Evolutionary conservation across 2,888 invertebrate genomes (phyloP).

Genomic region (Ernsta delagoae): DNA sequence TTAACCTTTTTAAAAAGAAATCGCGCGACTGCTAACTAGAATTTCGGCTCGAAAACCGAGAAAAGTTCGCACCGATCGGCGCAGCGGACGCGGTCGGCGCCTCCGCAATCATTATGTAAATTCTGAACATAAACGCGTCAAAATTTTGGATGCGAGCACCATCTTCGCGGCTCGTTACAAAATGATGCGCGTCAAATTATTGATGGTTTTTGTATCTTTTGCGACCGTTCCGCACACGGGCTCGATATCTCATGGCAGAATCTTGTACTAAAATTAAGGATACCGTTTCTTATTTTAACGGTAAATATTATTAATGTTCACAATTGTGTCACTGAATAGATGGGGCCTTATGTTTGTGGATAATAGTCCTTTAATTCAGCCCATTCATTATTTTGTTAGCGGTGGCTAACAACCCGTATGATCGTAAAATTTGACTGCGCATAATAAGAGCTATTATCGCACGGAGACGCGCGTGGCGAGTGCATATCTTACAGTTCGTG

Average conservation of each 20-base stretch:
- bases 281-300: slow-evolving; percentile 39
- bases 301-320: slow-evolving; percentile 27
- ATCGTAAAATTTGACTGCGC: slow-evolving; percentile 83
- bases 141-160: slow-evolving; percentile 57
- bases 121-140: slow-evolving; percentile 62
- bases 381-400: slow-evolving; percentile 73
- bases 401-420: slow-evolving; percentile 74
- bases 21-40: slow-evolving; percentile 82
- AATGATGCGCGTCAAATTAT: slow-evolving; percentile 60
- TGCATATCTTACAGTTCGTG: slow-evolving; percentile 59
- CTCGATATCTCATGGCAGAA: slow-evolving; percentile 45
- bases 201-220: slow-evolving; percentile 48
- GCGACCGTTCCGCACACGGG: slow-evolving; percentile 47
- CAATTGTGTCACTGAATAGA: slow-evolving; percentile 26
- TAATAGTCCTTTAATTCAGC: slow-evolving; percentile 56
- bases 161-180: slow-evolving; percentile 61
- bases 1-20: slow-evolving; percentile 84
- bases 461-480: slow-evolving; percentile 65
- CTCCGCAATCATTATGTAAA: slow-evolving; percentile 80
- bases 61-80: slow-evolving; percentile 70
- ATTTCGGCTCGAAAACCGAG: slow-evolving; percentile 82
- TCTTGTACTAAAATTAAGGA: slow-evolving; percentile 52
- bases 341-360: slow-evolving; percentile 19
- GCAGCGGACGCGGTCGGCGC: slow-evolving; percentile 74
- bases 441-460: slow-evolving; percentile 79